Evolutionary conservation across 2,113 vertebrate species (phyloP).

Genomic region (Brachypteracias leptosomus): DNA sequence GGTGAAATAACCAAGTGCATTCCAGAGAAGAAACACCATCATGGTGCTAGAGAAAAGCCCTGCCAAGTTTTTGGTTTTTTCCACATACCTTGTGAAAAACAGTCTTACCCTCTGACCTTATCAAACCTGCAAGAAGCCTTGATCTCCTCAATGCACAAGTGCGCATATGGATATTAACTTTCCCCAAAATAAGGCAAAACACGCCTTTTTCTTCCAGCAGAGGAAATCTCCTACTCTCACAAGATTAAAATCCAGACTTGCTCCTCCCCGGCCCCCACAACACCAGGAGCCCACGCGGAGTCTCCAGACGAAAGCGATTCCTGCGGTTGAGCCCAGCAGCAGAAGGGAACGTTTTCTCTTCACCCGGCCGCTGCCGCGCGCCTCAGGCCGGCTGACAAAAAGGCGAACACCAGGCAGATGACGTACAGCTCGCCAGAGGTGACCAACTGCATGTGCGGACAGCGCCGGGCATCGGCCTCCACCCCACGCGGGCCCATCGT

Average conservation of each 20-base stretch:
- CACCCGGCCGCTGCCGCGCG: neutral
- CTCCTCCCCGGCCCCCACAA: neutral
- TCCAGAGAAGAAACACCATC: neutral
- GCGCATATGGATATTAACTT: neutral
- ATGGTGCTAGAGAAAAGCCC: neutral
- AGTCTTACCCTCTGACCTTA: neutral
- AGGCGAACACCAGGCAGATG: neutral
- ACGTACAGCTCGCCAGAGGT: neutral
- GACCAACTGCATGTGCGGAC: neutral
- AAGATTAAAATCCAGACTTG: neutral
- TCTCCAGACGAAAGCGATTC: neutral
- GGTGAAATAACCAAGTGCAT: neutral
- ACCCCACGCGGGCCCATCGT: no score
- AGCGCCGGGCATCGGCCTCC: neutral
- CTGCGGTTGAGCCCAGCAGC: neutral
- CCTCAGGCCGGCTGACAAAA: neutral
- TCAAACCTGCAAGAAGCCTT: neutral
- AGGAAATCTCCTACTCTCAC: neutral
- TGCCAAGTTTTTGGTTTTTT: neutral
- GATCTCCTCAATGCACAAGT: neutral
- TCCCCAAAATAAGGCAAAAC: neutral
- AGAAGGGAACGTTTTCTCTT: neutral
- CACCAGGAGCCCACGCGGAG: neutral
- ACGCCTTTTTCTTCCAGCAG: fast-evolving
- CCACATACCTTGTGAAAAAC: fast-evolving